These are phyloP conservation scores for Epiblema foenella DNA, from an alignment of 2,888 invertebrate genomes.

Conservation along the genomic window DNA sequence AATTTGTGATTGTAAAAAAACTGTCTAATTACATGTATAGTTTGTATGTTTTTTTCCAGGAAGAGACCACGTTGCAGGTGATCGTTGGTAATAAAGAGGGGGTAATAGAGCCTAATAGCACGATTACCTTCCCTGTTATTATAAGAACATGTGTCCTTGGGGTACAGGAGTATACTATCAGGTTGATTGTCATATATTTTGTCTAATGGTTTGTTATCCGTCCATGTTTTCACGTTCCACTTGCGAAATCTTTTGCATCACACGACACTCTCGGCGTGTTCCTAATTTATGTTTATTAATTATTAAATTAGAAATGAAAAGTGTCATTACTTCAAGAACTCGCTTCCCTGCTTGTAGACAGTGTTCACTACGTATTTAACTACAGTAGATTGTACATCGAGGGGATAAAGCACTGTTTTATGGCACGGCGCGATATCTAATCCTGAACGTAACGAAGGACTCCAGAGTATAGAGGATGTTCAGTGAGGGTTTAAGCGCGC, in stretches of 20 bases:
- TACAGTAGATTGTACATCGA: too few species aligned
- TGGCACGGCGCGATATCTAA: too few species aligned
- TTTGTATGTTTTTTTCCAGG: constrained; percentile 45
- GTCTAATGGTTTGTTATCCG: neutral
- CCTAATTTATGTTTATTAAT: too few species aligned
- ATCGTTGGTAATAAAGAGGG: constrained; percentile 68
- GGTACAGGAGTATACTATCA: constrained; percentile 67
- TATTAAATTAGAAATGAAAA: neutral
- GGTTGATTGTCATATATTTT: constrained; percentile 55
- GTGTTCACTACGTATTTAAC: neutral
- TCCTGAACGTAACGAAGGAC: too few species aligned
- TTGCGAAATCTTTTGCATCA: neutral
- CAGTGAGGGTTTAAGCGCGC: too few species aligned
- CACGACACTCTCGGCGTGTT: neutral
- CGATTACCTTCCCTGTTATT: constrained; percentile 70
- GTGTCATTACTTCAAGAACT: neutral
- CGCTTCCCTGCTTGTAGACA: neutral
- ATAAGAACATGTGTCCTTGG: constrained; percentile 78
- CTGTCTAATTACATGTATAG: too few species aligned
- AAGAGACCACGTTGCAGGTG: constrained; percentile 63
- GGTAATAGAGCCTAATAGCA: constrained; percentile 74
- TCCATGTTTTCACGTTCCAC: neutral
- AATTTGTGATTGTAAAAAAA: too few species aligned
- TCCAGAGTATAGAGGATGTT: too few species aligned
- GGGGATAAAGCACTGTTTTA: too few species aligned